A percentile compares a stretch with the other conserved stretches of the same genome.
These are phyloP conservation scores for Dimorphilus gyrociliatus DNA, from an alignment of 2,888 invertebrate species.

Conservation along the genomic window DNA sequence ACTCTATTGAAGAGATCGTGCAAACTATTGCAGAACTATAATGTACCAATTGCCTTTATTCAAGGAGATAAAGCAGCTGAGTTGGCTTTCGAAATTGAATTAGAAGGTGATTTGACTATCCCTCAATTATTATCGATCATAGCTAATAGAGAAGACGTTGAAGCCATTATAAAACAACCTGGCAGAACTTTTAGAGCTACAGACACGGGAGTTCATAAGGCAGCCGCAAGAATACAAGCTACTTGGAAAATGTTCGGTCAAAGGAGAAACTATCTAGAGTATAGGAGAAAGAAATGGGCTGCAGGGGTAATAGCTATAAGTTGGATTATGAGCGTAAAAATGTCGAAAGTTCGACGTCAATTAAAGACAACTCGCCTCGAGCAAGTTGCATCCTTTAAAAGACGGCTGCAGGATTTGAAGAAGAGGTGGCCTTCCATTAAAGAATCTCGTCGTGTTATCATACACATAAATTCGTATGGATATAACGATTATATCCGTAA, in stretches of 20 bases:
- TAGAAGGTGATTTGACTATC: conserved; percentile 26
- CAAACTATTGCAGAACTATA: conserved; percentile 23
- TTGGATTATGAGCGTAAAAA: conserved; percentile 36
- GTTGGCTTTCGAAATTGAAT: conserved; percentile 29
- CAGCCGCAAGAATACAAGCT: conserved; percentile 32
- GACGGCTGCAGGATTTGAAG: conserved; percentile 10
- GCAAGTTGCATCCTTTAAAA: conserved; percentile 25
- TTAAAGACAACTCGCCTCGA: conserved; percentile 22
- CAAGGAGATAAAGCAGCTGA: conserved; percentile 34
- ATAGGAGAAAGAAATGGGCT: conserved; percentile 33
- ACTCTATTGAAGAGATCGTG: conserved; percentile 26
- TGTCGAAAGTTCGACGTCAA: conserved; percentile 26
- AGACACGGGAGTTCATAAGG: conserved; percentile 6
- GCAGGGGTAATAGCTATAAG: conserved; percentile 35
- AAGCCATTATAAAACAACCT: conserved; percentile 24
- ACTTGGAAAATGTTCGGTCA: conserved; percentile 24
- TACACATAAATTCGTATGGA: conserved; percentile 37
- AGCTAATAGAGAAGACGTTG: conserved; percentile 33
- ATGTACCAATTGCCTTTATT: conserved; percentile 33
- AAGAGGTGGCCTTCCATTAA: conserved; percentile 27
- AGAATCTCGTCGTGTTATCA: conserved; percentile 24
- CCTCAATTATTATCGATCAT: conserved; percentile 27
- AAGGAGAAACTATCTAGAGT: conserved; percentile 25
- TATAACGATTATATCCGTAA: conserved; percentile 25
- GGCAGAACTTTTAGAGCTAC: conserved; percentile 13